Conservation (phyloP, 2,797 vertebrate species). For the Florisuga fusca region DNA sequence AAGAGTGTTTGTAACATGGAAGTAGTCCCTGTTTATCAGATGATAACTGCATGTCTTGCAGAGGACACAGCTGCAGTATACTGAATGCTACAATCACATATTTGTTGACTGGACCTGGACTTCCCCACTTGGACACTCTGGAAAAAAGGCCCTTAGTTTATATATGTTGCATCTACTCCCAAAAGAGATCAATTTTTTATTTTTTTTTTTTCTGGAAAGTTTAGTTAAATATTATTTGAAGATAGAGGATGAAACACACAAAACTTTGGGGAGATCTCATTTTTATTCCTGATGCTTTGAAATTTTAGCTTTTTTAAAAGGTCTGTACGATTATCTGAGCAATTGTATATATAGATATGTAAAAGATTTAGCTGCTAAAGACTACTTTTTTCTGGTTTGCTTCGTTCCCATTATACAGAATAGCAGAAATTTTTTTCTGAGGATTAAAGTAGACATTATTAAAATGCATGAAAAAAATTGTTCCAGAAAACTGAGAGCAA, state of each 20-base stretch:
- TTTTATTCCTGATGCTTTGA: not conserved
- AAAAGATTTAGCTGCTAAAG: not conserved
- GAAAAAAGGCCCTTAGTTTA: not conserved
- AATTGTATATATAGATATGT: not conserved
- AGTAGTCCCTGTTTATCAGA: not conserved
- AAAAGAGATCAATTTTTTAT: not conserved
- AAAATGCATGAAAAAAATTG: not conserved
- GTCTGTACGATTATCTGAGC: not conserved
- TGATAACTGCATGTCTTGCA: not conserved
- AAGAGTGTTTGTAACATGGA: not conserved
- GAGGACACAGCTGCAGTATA: not conserved
- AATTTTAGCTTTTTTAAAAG: not conserved
- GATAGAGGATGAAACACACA: not conserved
- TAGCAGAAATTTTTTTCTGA: not conserved
- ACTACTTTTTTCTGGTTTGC: not conserved
- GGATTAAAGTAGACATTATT: not conserved
- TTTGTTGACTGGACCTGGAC: not conserved
- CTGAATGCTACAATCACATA: not conserved
- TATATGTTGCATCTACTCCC: not conserved
- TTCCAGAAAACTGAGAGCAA: not conserved
- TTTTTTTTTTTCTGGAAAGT: not conserved
- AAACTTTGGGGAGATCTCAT: not conserved
- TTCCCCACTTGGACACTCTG: not conserved
- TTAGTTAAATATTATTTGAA: not conserved
- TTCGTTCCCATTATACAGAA: not conserved